Conservation (phyloP, 2,888 invertebrate species). For the Philereme transversata region DNA sequence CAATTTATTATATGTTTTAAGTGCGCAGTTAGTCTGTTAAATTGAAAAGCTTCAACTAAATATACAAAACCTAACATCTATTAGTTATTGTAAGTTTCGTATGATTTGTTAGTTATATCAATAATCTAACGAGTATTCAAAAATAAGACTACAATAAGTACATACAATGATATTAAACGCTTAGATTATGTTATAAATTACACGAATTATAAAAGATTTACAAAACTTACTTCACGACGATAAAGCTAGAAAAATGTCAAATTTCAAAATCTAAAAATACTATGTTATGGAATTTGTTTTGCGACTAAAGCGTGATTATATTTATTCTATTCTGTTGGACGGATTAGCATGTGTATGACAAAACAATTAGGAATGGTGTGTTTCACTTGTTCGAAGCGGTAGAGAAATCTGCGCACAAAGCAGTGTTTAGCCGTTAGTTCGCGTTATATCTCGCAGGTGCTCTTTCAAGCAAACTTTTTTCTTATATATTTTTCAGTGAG, state of each 20-base stretch:
- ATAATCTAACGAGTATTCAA: conserved; percentile 15
- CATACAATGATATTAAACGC: neutral
- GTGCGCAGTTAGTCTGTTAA: conserved; percentile 26
- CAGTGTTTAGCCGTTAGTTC: neutral
- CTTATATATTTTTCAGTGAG: too few relatives aligned
- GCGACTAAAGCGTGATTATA: neutral
- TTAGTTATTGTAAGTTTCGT: conserved; percentile 26
- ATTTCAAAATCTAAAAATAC: neutral
- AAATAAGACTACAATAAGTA: neutral
- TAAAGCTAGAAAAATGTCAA: conserved; percentile 23
- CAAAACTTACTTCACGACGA: conserved; percentile 10
- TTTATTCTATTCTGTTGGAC: neutral
- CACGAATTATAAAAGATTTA: conserved; percentile 1
- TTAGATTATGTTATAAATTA: neutral
- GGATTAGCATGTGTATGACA: conserved; percentile 10
- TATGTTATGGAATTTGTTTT: neutral
- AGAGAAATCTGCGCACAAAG: conserved; percentile 1
- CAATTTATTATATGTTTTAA: neutral
- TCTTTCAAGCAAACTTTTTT: neutral
- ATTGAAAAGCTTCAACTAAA: conserved; percentile 12
- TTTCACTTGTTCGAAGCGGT: neutral
- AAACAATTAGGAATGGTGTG: conserved; percentile 2
- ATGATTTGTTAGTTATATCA: conserved; percentile 8
- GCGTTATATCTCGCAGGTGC: neutral
- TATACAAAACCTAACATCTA: conserved; percentile 21